Conservation (phyloP, 1,140 invertebrate genomes). For the Armadillidium nasatum region DNA sequence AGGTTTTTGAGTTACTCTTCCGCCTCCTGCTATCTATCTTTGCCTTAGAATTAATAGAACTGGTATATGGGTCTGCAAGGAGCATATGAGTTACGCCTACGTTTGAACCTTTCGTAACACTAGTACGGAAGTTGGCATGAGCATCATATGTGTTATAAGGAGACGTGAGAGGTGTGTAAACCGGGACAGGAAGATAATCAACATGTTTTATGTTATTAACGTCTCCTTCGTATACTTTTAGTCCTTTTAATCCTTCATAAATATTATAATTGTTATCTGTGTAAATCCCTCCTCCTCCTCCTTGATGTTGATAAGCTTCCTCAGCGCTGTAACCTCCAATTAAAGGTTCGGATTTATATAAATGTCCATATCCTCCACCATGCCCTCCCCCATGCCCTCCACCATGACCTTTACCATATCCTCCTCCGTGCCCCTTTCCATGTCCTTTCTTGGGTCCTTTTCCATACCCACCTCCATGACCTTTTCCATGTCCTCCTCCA, state of each 20-base stretch:
- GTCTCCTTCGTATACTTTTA: too few species aligned
- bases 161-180: not conserved
- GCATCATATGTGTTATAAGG: not conserved
- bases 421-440: conserved; percentile 22
- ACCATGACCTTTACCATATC: conserved; percentile 11
- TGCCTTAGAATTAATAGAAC: too few species aligned
- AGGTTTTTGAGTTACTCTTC: too few species aligned
- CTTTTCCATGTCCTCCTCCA: conserved; percentile 4
- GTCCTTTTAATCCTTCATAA: too few species aligned
- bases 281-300: conserved; percentile 13
- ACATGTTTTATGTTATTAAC: too few species aligned
- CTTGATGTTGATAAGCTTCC: not conserved
- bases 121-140: not conserved
- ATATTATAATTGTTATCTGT: not conserved
- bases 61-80: not conserved
- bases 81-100: not conserved
- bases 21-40: too few species aligned
- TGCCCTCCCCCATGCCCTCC: not conserved
- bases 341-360: too few species aligned
- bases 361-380: conserved; percentile 20
- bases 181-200: too few species aligned
- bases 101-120: not conserved
- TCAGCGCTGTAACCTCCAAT: too few species aligned
- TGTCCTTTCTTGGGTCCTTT: conserved; percentile 16
- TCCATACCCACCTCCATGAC: conserved; percentile 18